Evolutionary conservation across 2,888 invertebrate species (phyloP), one percentile per base, ranked within the genome.

Genomic region (Gymnoscelis rufifasciata): DNA sequence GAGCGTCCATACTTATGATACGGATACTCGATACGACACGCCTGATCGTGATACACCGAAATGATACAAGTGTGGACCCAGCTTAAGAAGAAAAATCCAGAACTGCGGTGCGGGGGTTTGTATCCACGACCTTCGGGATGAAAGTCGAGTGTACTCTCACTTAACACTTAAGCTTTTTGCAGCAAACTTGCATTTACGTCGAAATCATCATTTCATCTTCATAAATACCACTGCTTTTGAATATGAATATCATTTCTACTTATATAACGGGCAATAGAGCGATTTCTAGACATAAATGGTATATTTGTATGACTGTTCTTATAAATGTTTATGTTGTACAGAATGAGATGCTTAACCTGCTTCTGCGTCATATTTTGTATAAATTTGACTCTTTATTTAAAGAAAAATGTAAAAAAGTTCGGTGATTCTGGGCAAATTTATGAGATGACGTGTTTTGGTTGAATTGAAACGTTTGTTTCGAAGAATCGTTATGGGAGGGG

Each of bases 191-290:
- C 11, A 19, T 35, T 11, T 6, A 15, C n/a, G 5, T 19, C 19
- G 30, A 31, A 23, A 7, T 41, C 14, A 26, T 12, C 35, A 27
- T 47, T 41, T 38, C 38, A 43, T 43, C 14, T 41, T 33, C 23
- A 28, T 31, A 33, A 38, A 48, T 47, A 38, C 42, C n/a, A n/a
- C n/a, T n/a, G n/a, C n/a, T n/a, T n/a, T n/a, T n/a, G n/a, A n/a
- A n/a, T n/a, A n/a, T n/a, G n/a, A n/a, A n/a, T n/a, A n/a, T 42
- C 54, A 51, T 49, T 51, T 47, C 51, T 40, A 36, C 44, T 49
- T 57, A 54, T 52, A 57, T 47, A 31, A 49, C 43, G 49, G 40
- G 40, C 51, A 51, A 48, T 52, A 38, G 51, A 47, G 49, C 52
- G 51, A 52, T 51, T 51, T 39, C 51, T 43, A 40, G 41, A 45